Percentiles rank a stretch among this genome's conserved stretches.
Conservation (phyloP, 2,113 vertebrate species). For the Probosciger aterrimus region DNA sequence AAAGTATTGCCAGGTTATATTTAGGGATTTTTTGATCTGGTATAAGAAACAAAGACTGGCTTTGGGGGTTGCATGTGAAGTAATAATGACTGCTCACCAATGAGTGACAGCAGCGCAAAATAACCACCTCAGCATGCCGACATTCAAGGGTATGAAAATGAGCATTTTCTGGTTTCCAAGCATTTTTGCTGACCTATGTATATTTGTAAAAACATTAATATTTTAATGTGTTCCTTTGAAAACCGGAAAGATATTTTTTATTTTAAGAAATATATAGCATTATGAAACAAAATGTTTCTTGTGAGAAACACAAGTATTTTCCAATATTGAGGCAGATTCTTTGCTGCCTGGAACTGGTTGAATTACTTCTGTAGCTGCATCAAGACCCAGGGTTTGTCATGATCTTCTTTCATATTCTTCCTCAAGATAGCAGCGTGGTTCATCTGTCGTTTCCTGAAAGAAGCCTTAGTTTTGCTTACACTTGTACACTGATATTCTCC, state of each 20-base stretch:
- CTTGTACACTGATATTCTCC: neutral
- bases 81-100: neutral
- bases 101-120: neutral
- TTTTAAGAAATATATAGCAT: accelerated
- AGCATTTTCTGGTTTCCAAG: neutral
- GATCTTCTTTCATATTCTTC: neutral
- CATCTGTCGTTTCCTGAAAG: neutral
- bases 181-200: neutral
- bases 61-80: neutral
- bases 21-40: neutral
- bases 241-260: neutral
- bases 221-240: neutral
- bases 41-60: neutral
- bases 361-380: neutral
- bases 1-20: neutral
- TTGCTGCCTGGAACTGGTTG: neutral
- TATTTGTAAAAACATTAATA: neutral
- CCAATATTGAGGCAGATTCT: neutral
- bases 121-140: neutral
- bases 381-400: neutral
- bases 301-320: neutral
- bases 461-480: neutral
- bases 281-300: neutral
- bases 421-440: neutral
- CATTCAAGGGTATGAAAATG: neutral